These are phyloP conservation scores for Manis pentadactyla DNA, from an alignment of 2,797 vertebrate species.

Conservation along the genomic window DNA sequence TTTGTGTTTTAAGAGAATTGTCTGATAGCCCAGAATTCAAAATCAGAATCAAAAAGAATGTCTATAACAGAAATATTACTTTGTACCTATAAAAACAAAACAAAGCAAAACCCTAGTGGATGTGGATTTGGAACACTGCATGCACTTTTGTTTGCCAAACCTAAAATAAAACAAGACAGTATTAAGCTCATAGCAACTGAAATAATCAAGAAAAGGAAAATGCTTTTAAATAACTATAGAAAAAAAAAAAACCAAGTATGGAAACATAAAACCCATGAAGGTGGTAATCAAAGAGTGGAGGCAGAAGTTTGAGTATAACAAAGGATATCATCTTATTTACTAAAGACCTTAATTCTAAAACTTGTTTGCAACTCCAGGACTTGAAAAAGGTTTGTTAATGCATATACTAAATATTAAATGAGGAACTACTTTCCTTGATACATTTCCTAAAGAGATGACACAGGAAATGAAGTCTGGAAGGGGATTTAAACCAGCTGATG, in stretches of 20 bases:
- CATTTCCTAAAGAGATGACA: neutral
- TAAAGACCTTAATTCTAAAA: conserved; percentile 8
- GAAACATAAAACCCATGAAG: neutral
- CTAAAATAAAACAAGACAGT: neutral
- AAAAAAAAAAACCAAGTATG: neutral
- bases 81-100: neutral
- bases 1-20: neutral
- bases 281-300: neutral
- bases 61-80: neutral
- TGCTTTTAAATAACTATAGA: neutral
- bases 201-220: neutral
- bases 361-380: neutral
- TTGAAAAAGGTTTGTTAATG: neutral
- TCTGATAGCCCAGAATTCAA: neutral
- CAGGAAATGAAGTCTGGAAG: neutral
- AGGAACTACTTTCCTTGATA: neutral
- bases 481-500: neutral
- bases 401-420: conserved; percentile 9
- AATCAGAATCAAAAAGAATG: neutral
- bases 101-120: neutral
- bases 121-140: neutral
- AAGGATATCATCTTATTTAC: neutral
- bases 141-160: neutral
- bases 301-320: neutral
- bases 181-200: neutral